Evolutionary conservation across 2,113 vertebrate species (phyloP).

Genomic region (Micronycteris hirsuta): DNA sequence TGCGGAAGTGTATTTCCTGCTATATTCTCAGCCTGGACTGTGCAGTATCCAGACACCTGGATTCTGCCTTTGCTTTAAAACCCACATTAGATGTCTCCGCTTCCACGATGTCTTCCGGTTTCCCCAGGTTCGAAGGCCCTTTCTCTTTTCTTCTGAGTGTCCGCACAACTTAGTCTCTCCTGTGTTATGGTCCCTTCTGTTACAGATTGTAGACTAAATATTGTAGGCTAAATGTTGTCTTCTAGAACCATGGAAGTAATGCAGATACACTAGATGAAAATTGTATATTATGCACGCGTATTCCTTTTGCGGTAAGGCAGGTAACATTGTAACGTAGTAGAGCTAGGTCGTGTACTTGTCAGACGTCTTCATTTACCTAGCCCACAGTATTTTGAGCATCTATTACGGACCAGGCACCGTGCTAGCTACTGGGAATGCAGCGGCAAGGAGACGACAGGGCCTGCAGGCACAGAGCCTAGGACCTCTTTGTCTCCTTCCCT

Average conservation of each 20-base stretch:
- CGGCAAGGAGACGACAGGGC: too few relatives aligned
- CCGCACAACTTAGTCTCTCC: not conserved
- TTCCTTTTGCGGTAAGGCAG: not conserved
- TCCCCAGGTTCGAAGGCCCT: not conserved
- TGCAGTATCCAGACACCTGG: not conserved
- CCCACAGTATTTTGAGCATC: not conserved
- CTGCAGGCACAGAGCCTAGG: not conserved
- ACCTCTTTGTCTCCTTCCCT: not conserved
- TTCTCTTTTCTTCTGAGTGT: not conserved
- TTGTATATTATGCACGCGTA: not conserved
- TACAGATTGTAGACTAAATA: not conserved
- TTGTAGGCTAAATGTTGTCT: not conserved
- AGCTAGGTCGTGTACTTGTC: not conserved
- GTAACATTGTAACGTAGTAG: not conserved
- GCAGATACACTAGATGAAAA: not conserved
- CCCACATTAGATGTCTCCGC: not conserved
- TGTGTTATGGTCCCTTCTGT: not conserved
- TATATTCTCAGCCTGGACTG: not conserved
- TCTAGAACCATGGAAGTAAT: not conserved
- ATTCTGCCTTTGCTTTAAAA: not conserved
- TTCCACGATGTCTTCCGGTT: not conserved
- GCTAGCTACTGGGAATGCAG: not conserved
- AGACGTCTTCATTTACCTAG: not conserved
- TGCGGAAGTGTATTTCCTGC: not conserved
- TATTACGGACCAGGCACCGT: not conserved